A percentile compares a stretch with the other conserved stretches of the same genome.
phyloP scores from a whole-genome alignment of 2,113 vertebrate genomes.

The Urocitellus parryii region DNA sequence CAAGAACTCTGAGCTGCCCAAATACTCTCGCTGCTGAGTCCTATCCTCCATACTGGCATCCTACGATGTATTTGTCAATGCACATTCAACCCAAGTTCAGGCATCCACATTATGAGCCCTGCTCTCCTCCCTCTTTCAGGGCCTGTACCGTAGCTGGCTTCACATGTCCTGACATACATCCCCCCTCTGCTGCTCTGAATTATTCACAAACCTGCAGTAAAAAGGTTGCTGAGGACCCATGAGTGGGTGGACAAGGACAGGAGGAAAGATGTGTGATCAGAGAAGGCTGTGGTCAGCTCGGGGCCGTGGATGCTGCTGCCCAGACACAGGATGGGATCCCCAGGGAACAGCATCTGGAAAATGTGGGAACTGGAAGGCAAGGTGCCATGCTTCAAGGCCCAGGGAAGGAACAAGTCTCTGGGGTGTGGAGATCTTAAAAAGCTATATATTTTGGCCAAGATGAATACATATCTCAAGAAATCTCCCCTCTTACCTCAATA shows the following conservation, averaged over 20 bases:
- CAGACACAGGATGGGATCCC: background rate
- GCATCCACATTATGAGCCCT: too few species aligned
- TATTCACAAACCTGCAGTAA: background rate
- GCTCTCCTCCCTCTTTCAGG: background rate
- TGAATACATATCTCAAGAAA: slow-evolving; percentile 44
- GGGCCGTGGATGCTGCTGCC: background rate
- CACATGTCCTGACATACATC: background rate
- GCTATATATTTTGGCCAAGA: background rate
- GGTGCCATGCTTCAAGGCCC: background rate
- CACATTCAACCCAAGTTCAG: background rate
- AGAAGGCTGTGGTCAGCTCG: background rate
- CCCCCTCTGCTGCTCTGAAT: background rate
- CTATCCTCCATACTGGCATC: background rate
- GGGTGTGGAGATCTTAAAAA: background rate
- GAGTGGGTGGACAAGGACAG: background rate
- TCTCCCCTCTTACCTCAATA: background rate
- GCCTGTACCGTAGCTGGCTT: background rate
- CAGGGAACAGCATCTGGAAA: background rate
- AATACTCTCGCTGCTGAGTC: background rate
- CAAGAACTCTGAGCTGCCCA: background rate
- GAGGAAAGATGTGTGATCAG: background rate
- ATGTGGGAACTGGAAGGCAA: background rate
- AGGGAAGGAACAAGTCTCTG: background rate
- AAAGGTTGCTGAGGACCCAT: background rate
- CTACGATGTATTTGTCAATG: background rate